Conservation (phyloP, 1,140 invertebrate species). For the Piezodorus guildinii region DNA sequence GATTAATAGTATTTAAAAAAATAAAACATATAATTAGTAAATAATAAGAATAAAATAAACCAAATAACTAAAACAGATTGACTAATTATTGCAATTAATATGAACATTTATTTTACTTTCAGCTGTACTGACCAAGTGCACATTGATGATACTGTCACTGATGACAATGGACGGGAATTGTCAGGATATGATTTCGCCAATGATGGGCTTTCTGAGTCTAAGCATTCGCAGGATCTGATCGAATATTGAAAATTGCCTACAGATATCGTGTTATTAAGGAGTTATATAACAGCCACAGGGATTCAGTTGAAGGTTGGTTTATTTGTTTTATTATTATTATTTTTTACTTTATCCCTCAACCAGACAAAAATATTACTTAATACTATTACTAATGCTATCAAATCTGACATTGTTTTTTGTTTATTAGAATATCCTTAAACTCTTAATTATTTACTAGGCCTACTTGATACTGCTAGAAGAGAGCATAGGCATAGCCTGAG, state of each 20-base stretch:
- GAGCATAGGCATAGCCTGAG: constrained; percentile 86
- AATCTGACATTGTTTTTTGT: too few relatives aligned
- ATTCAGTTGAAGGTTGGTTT: constrained; percentile 36
- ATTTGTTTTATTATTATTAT: too few relatives aligned
- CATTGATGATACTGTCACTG: constrained; percentile 94
- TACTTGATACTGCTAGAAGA: constrained; percentile 62
- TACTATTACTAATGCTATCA: too few relatives aligned
- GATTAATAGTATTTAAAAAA: too few relatives aligned
- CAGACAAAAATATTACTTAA: too few relatives aligned
- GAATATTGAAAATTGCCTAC: constrained; percentile 95
- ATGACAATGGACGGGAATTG: constrained; percentile 94
- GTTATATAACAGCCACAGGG: constrained; percentile 47
- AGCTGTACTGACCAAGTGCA: constrained; percentile 55
- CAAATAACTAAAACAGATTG: too few relatives aligned
- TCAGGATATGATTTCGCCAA: constrained; percentile 89
- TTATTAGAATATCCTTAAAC: too few relatives aligned
- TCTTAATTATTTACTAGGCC: constrained; percentile 35
- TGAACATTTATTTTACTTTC: too few relatives aligned
- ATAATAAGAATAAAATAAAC: too few relatives aligned
- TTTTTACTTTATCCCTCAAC: too few relatives aligned
- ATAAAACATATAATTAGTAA: too few relatives aligned
- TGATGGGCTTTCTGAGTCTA: constrained; percentile 56
- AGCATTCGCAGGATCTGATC: constrained; percentile 76
- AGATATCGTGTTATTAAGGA: constrained; percentile 83
- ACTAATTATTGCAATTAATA: too few relatives aligned